Evolutionary conservation across 2,888 invertebrate genomes (phyloP), one percentile per base, ranked within the genome.

Genomic region (Deilephila elpenor): DNA sequence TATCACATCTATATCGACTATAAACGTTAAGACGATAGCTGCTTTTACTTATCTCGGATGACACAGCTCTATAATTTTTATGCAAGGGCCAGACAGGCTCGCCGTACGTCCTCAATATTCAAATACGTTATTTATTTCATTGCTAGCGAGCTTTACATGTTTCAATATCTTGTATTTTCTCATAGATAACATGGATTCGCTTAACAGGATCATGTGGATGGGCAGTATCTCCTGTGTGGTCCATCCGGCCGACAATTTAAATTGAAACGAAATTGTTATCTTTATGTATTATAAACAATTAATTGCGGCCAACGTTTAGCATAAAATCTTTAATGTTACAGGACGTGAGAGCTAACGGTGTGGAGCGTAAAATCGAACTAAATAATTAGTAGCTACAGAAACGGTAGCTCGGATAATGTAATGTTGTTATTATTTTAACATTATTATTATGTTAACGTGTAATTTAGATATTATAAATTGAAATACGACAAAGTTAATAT

Each of bases 71-170:
- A 76, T 78, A 78, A 79, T 78, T 82, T 85, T 80, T 79, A 82
- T 77, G 79, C 75, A 74, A 74, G 76, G 72, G 73, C 71, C 75
- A 78, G 78, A 77, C 77, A 77, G 75, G 76, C 77, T 60, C 64
- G 60, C 56, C 71, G 67, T 32, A 67, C 67, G 17, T 67, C 25
- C 80, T 78, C 74, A 76, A 80, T 81, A 82, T 81, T 82, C 77
- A 82, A 79, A 78, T 79, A 75, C 71, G 60, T 78, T 80, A 81
- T 80, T 77, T 78, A 83, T 81, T 78, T 78, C 74, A 77, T 76
- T 74, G 74, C 75, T 74, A 56, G n/a, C 60, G 73, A 74, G 62
- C 71, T 72, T 75, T 74, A 77, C 75, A 74, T 75, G 74, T 73
- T 75, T 59, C 75, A 73, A 73, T 78, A 77, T 75, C 76, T 75